Percentiles rank a stretch among this genome's conserved stretches.
phyloP scores from a whole-genome alignment of 2,797 vertebrate species.

The Karalla daura region DNA sequence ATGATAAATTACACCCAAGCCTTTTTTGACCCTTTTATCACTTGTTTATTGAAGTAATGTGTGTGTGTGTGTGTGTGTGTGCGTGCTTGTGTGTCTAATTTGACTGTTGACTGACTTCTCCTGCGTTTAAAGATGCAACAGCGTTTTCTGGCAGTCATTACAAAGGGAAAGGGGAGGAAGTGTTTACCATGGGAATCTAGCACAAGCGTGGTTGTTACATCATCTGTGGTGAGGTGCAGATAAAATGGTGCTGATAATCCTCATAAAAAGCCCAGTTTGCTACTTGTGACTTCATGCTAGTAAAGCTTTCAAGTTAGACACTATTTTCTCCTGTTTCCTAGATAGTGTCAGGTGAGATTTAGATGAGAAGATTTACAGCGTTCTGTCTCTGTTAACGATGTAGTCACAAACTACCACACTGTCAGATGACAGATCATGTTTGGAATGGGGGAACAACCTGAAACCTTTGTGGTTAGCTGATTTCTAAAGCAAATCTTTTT shows the following conservation, averaged over 20 bases:
- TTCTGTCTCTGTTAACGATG: neutral
- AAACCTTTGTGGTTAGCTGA: neutral
- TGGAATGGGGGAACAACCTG: neutral
- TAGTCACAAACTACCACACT: neutral
- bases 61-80: no score
- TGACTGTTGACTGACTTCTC: slow-evolving; percentile 26
- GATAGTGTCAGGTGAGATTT: neutral
- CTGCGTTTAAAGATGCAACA: slow-evolving; percentile 35
- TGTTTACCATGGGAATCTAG: slow-evolving; percentile 24
- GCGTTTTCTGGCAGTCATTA: slow-evolving; percentile 34
- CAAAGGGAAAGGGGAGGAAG: slow-evolving; percentile 37
- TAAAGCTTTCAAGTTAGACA: neutral
- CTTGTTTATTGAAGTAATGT: slow-evolving; percentile 25
- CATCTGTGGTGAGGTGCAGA: slow-evolving; percentile 22
- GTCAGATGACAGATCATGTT: neutral
- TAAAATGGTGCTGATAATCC: neutral
- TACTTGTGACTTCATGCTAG: neutral
- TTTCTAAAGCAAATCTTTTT: neutral
- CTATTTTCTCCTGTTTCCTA: neutral
- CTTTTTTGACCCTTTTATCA: slow-evolving; percentile 20
- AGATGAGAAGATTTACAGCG: neutral
- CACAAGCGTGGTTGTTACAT: slow-evolving; percentile 38
- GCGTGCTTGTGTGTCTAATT: no score
- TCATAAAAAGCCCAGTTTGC: neutral
- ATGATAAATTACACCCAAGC: slow-evolving; percentile 1